Evolutionary conservation across 2,797 vertebrate species (phyloP), one percentile per base, ranked within the genome.

Genomic region (Sardinella longiceps): DNA sequence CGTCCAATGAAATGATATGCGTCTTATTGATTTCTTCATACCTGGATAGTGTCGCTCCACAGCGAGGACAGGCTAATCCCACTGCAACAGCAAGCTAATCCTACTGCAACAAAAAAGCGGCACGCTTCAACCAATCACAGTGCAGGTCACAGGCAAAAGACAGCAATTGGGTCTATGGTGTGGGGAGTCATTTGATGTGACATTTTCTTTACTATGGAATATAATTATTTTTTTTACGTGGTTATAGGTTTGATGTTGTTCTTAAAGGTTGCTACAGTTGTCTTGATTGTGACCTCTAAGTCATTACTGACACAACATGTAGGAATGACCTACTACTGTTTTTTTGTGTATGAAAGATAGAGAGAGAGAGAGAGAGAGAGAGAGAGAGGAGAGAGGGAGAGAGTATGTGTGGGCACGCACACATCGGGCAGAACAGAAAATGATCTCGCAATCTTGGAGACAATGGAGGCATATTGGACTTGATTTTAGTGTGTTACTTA

Each of bases 121-220:
- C 37, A 23, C 10, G 18, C 70, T 43, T 23, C 15, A 37, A 28
- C 37, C 70, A 77, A 23, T 15, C 20, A 20, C 37, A 39, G 33
- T 6, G 9, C 37, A 39, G 70, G 70, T 23, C 70, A 77, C 33
- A 43, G 37, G 70, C 18, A 43, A 77, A 77, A 39, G 15, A 77
- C 43, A 37, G 70, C 70, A 77, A 77, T 77, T 77, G 33, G 15
- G 37, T 77, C 70, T 77, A 2, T 39, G 14, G 28, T 70, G 63
- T 70, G 1, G 63, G 63, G 63, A 70, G 70, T 77, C 43, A 77
- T 77, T 77, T 77, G 70, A 77, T 77, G 37, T 77, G 70, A 77
- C 70, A 77, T 77, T 77, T 77, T 43, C 70, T 37, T 20, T 77
- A 77, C 33, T 39, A 20, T 23, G 20, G 1, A 18, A 43, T 39